A percentile compares a stretch with the other conserved stretches of the same genome.
Conservation (phyloP, 2,888 invertebrate species). For the Gryllus longicercus region DNA sequence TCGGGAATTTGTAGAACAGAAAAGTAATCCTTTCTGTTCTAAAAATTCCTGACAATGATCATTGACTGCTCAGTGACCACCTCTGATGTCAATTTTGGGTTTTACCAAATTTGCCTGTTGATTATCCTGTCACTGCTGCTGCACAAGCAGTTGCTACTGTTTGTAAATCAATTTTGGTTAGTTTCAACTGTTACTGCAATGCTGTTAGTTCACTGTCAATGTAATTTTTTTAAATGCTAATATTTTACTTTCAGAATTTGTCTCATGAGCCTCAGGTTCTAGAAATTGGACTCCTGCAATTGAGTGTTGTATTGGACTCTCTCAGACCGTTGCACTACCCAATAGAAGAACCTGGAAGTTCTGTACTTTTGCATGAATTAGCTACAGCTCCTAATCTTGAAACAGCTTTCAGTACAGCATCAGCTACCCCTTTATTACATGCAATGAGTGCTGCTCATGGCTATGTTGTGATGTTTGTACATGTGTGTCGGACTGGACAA, state of each 20-base stretch:
- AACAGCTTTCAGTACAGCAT: constrained; percentile 67
- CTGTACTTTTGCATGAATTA: constrained; percentile 71
- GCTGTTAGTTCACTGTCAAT: too few relatives aligned
- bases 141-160: constrained; percentile 76
- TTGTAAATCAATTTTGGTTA: constrained; percentile 70
- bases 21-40: too few relatives aligned
- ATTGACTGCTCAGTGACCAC: too few relatives aligned
- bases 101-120: constrained; percentile 76
- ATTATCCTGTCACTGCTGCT: constrained; percentile 76
- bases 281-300: constrained; percentile 65
- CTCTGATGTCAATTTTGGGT: constrained; percentile 70
- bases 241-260: constrained; percentile 56
- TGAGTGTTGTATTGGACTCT: constrained; percentile 63
- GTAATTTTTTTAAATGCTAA: too few relatives aligned
- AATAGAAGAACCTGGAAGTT: constrained; percentile 66
- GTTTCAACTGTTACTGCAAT: constrained; percentile 36
- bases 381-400: constrained; percentile 64
- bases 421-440: constrained; percentile 72
- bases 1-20: constrained; percentile 74
- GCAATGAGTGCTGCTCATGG: constrained; percentile 78
- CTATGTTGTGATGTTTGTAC: constrained; percentile 80
- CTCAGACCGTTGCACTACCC: constrained; percentile 62
- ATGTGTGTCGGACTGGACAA: constrained; percentile 76
- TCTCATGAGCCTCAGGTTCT: constrained; percentile 73
- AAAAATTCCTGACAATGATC: too few relatives aligned